Base-by-base conservation (phyloP, 2,888 invertebrate genomes). In the Octodonta nipae region DNA sequence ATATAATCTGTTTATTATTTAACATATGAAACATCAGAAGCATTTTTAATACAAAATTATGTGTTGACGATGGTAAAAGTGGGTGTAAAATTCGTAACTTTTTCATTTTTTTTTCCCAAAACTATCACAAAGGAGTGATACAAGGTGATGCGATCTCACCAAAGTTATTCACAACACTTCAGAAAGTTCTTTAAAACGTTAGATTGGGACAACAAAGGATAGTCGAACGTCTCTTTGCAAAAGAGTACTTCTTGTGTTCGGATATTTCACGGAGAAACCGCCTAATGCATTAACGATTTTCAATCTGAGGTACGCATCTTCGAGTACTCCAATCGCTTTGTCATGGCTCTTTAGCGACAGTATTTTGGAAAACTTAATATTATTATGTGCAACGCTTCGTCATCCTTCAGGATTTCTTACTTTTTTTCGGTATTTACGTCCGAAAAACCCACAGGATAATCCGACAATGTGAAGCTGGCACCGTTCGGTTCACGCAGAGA, bases 341-440 rank as follows among this genome's bases (percentile, higher is more conserved):
- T 66, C 41, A 80, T 70, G 28, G 81, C 78, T 5, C 84, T 66
- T 61, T 84, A 86, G 5, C 89, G 75, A 54, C 88, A 88, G 63
- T 91, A 91, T 41, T 81, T 73, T 0, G 86, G 77, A 59, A 83
- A 89, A 33, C 83, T 87, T 52, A 89, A 71, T 24, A 89, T 82
- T 37, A 85, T 75, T 35, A 83, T 79, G 6, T 60, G 56, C 30
- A 60, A 54, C 8, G 46, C 48, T 4, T 32, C 22, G 10, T 33
- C 15, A 10, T 35, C 38, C n/a, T 32, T 17, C 16, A 14, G 26
- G 30, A 34, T 29, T 20, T 40, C 41, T 41, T 43, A 32, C 30
- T 43, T 68, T 54, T 76, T 77, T 59, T 81, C 81, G 34, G 68
- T 70, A 38, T 80, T 75, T 10, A 82, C 71, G 49, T 82, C 82